Conservation (phyloP, 2,797 vertebrate species). For the Oreortyx pictus region DNA sequence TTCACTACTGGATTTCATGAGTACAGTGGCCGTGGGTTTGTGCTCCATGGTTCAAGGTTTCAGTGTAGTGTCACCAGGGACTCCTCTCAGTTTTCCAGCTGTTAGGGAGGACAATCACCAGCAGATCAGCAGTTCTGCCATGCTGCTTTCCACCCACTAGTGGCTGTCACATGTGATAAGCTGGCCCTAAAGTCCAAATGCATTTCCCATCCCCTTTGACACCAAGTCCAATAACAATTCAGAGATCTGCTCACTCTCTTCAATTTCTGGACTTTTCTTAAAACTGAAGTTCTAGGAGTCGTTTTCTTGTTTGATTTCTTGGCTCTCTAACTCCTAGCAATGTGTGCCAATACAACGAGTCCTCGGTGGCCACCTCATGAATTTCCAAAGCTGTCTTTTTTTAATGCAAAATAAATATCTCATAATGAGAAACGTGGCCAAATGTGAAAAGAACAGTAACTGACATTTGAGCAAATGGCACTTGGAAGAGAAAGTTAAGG, state of each 20-base stretch:
- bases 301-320: not conserved
- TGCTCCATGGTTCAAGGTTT: not conserved
- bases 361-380: not conserved
- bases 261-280: not conserved
- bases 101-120: not conserved
- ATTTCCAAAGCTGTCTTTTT: not conserved
- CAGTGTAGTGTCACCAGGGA: not conserved
- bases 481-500: not conserved
- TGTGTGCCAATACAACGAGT: not conserved
- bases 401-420: not conserved
- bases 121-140: not conserved
- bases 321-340: not conserved
- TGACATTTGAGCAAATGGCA: constrained; percentile 14
- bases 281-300: not conserved
- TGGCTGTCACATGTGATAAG: not conserved
- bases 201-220: not conserved
- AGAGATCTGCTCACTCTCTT: not conserved
- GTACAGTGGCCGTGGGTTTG: not conserved
- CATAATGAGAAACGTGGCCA: constrained; percentile 23
- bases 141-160: not conserved
- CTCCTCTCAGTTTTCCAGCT: not conserved
- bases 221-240: not conserved
- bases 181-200: not conserved
- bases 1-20: not conserved
- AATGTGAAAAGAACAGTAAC: constrained; percentile 6